These are phyloP conservation scores for Poeciliopsis turneri DNA, from an alignment of 2,797 vertebrate species.

Conservation along the genomic window DNA sequence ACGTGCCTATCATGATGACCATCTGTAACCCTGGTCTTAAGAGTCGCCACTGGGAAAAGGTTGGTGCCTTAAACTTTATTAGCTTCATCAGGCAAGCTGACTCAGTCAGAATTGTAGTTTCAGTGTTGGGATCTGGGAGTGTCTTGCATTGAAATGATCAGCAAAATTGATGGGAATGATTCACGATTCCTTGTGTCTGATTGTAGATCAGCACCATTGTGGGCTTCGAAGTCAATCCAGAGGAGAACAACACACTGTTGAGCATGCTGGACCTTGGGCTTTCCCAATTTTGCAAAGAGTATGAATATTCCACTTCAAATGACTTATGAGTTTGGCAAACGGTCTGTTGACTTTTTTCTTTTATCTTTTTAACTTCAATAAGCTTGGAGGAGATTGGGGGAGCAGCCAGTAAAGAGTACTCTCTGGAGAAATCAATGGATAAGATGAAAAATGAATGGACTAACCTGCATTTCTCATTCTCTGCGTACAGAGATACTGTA, in stretches of 20 bases:
- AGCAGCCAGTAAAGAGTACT: constrained; percentile 90
- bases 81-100: constrained; percentile 17
- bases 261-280: constrained; percentile 88
- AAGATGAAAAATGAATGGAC: constrained; percentile 92
- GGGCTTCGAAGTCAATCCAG: constrained; percentile 83
- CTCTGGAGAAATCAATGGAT: constrained; percentile 88
- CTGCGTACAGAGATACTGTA: constrained; percentile 89
- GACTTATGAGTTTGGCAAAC: neutral
- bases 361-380: constrained; percentile 12
- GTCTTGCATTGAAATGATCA: constrained; percentile 16
- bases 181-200: constrained; percentile 34
- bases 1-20: constrained; percentile 85
- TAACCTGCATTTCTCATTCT: constrained; percentile 79
- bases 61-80: constrained; percentile 44
- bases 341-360: neutral
- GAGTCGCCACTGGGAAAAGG: constrained; percentile 89
- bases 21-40: constrained; percentile 91
- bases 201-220: constrained; percentile 87
- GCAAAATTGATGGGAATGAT: constrained; percentile 9
- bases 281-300: constrained; percentile 84
- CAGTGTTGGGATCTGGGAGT: neutral
- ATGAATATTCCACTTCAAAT: constrained; percentile 58
- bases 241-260: constrained; percentile 80
- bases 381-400: constrained; percentile 90
- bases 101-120: neutral